Evolutionary conservation across 92 coral and sea anemone genomes (phyloP), one percentile per base, ranked within the genome.

Genomic region (Scolanthus callimorphus): DNA sequence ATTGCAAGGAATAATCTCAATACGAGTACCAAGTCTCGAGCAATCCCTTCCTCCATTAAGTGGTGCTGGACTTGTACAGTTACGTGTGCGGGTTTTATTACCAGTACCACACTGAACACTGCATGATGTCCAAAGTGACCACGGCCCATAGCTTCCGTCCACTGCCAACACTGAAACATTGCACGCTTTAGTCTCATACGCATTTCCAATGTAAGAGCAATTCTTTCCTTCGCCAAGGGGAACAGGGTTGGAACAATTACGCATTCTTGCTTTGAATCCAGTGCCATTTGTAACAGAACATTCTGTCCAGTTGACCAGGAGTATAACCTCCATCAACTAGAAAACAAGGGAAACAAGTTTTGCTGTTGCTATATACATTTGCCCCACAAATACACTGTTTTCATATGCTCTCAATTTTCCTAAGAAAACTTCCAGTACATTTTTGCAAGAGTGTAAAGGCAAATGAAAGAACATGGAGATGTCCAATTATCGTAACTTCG

Each of bases 281-380:
- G 63, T 59, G 6, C 76, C 90, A 63, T 84, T 76, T 2, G 55
- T 11, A 20, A 59, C 76, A 20, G 56, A 68, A 39, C 90, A 84
- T 34, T 64, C 74, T 60, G 81, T 65, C 90, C 90, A 84, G 29
- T 68, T 71, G n/a, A n/a, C n/a, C n/a, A n/a, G n/a, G n/a, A 13
- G 81, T 67, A 39, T 71, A 84, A 15, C 85, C 90, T 25, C 90
- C 90, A 51, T 83, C 63, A 2, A 68, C 41, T 34, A 15, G 45
- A 59, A 11, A 24, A n/a, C n/a, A n/a, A n/a, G n/a, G n/a, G n/a
- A n/a, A n/a, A n/a, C n/a, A n/a, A n/a, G n/a, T n/a, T n/a, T n/a
- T n/a, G n/a, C n/a, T n/a, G n/a, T n/a, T n/a, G n/a, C n/a, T n/a
- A n/a, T n/a, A n/a, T n/a, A n/a, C n/a, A n/a, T n/a, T n/a, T n/a